A percentile compares a stretch with the other conserved stretches of the same genome.
These are phyloP conservation scores for Patiria miniata DNA, from an alignment of 35 echinoderm and acorn worm genomes.

Conservation along the genomic window DNA sequence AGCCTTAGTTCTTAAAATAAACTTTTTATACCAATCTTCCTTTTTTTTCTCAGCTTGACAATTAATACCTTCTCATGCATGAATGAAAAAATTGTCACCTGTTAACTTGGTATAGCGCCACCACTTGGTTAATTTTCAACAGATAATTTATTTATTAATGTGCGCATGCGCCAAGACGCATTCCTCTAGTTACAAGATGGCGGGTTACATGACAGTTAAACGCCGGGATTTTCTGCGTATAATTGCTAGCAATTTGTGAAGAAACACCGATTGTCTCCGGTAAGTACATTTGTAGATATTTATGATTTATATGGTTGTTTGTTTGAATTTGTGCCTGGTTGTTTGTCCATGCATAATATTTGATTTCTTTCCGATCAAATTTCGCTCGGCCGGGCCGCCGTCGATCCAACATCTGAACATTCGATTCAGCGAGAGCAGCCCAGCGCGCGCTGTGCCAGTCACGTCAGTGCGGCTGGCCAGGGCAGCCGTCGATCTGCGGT, in stretches of 20 bases:
- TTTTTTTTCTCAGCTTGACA: too few species aligned
- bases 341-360: too few species aligned
- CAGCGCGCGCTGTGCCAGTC: too few species aligned
- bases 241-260: neutral
- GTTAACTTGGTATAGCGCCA: neutral
- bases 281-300: neutral
- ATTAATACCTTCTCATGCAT: neutral
- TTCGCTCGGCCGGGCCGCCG: neutral
- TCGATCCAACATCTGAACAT: neutral
- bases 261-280: neutral
- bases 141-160: conserved; percentile 13
- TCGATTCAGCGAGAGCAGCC: too few species aligned
- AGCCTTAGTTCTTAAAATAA: too few species aligned
- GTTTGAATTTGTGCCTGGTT: too few species aligned
- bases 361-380: neutral
- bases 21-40: too few species aligned
- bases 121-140: neutral
- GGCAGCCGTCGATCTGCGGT: too few species aligned
- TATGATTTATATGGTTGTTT: too few species aligned
- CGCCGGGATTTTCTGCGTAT: neutral
- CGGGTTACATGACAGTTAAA: conserved; percentile 4
- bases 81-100: neutral
- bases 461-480: too few species aligned
- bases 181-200: conserved; percentile 46
- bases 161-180: conserved; percentile 28